Base-by-base conservation (phyloP, 1,140 invertebrate species). In the Lepidurus packardi region DNA sequence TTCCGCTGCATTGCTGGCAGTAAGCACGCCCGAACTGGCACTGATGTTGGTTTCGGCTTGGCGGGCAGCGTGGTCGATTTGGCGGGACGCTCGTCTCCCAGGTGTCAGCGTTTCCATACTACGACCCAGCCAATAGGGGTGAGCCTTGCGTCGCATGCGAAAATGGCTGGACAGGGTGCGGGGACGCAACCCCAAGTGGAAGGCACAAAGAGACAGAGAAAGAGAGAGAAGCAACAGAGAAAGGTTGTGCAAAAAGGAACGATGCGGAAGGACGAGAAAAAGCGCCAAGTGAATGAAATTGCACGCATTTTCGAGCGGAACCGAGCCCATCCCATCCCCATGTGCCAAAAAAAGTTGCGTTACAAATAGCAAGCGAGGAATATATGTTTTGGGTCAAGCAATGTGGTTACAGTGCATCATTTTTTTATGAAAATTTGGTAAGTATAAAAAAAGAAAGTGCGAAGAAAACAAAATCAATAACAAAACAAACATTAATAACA, bases 31-130 rank as follows among this genome's bases (percentile, higher is more conserved):
- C 6, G 53, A 65, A 21, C 53, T 65, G 53, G 53, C 53, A 16
- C 53, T 65, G 53, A 65, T 11, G 53, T 65, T 65, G 4, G 53
- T 65, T 7, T 65, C 53, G 10, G 16, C 45, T 16, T 65, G 53
- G 53, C 13, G 16, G 53, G 53, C 53, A 7, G 53, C 53, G 53
- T 65, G 53, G 8, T 65, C 53, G 16, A 65, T 65, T 21, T 65
- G 53, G 53, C 53, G 53, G 16, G 53, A 65, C 13, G 53, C 53
- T 65, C 77, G 45, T 42, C 81, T 53, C 21, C 77, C 73, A 16
- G 79, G 53, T 13, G 74, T 79, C 73, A 81, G 65, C 43, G 79
- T 79, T 45, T 82, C 81, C 81, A 82, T 81, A 79, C 81, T 82
- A 76, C 81, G 80, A 21, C 81, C 80, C 75, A 81, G 73, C 79